Percentiles rank a stretch among this genome's conserved stretches.
phyloP scores from a whole-genome alignment of 2,113 vertebrate species.

The Phaethon lepturus region DNA sequence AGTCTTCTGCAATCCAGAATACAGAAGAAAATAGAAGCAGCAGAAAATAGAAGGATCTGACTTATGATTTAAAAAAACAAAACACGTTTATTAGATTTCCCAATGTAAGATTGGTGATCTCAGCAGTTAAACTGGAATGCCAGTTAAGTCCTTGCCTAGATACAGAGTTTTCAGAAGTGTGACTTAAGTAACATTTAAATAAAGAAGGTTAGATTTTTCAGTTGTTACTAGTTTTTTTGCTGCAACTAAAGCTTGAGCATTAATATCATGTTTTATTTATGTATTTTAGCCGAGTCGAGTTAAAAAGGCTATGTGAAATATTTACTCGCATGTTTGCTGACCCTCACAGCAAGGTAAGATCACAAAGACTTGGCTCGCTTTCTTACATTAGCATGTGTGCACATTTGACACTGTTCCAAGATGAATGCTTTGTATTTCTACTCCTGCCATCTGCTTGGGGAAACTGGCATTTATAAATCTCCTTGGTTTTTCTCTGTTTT shows the following conservation, averaged over 20 bases:
- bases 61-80: neutral
- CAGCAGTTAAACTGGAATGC: neutral
- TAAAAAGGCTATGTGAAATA: constrained; percentile 98
- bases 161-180: neutral
- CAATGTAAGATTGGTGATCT: neutral
- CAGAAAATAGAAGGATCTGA: neutral
- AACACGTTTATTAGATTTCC: neutral
- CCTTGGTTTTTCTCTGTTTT: neutral
- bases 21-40: neutral
- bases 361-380: neutral
- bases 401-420: neutral
- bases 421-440: neutral
- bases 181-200: neutral
- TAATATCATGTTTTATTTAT: constrained; percentile 6
- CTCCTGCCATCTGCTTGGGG: constrained; percentile 6
- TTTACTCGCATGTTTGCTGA: constrained; percentile 99
- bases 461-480: neutral
- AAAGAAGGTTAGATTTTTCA: neutral
- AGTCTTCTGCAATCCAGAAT: neutral
- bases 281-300: constrained; percentile 89
- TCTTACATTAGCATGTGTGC: neutral
- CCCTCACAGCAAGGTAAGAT: constrained; percentile 95
- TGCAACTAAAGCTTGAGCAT: neutral
- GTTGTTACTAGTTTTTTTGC: neutral
- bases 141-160: neutral